Evolutionary conservation across 1,140 invertebrate genomes (phyloP), one percentile per base, ranked within the genome.

Genomic region (Bathynomus jamesi): DNA sequence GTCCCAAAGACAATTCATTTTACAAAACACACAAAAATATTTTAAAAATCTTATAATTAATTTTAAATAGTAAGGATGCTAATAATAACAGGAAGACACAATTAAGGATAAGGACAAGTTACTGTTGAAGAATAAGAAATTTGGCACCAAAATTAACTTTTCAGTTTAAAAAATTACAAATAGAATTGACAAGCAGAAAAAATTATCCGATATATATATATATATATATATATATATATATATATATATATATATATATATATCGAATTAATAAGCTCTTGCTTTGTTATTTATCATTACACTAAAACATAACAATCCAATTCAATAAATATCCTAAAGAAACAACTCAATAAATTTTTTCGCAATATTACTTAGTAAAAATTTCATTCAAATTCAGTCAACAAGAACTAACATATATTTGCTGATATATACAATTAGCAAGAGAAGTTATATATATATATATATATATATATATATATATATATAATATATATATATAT

Each of bases 171-270:
- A 17, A 53, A 53, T 2, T 17, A 53, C 21, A 53, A 53, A 17
- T 17, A 53, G 13, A 53, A 53, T 53, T 11, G 40, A 11, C 13
- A 53, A 17, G 40, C n/a, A n/a, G 21, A 53, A 53, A 17, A 53
- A 53, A 53, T 53, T 53, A 53, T 21, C 40, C 21, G 5, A 53
- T 53, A 53, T 53, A 53, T 53, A 53, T 53, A 53, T 53, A 53
- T 53, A 53, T 53, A 53, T 53, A 53, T 53, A 53, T 53, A 53
- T 53, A 53, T 53, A 53, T 53, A 53, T 53, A 53, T 40, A 40
- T 40, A 40, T 40, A 40, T 40, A 40, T 40, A 40, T 40, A 40
- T 40, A 40, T 40, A 40, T 40, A 40, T 40, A 40, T 40, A 40
- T 40, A 40, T 40, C 7, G 7, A 40, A 8, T 8, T 40, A 40